A percentile compares a stretch with the other conserved stretches of the same genome.
These are phyloP conservation scores for Dufourea novaeangliae DNA, from an alignment of 1,140 invertebrate species.

Conservation along the genomic window DNA sequence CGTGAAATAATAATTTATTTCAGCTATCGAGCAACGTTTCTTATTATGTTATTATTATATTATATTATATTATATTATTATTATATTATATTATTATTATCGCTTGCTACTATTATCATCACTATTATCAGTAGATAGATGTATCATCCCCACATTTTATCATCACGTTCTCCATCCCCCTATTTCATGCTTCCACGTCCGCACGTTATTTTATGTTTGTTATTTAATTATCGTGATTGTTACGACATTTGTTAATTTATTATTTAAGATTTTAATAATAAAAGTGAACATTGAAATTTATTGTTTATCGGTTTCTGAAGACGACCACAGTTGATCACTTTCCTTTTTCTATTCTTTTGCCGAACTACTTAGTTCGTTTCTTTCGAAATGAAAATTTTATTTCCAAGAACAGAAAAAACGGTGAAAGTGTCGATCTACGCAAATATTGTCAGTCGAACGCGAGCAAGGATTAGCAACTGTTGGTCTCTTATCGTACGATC, in stretches of 20 bases:
- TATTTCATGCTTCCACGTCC: slow-evolving; percentile 38
- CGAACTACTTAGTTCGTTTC: no score
- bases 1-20: slow-evolving; percentile 61
- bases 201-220: slow-evolving; percentile 68
- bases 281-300: slow-evolving; percentile 45
- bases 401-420: no score
- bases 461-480: no score
- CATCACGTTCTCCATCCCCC: slow-evolving; percentile 35
- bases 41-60: slow-evolving; percentile 41
- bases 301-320: no score
- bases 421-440: not conserved
- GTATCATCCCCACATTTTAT: slow-evolving; percentile 24
- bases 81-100: slow-evolving; percentile 55
- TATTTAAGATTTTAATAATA: slow-evolving; percentile 75
- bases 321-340: no score
- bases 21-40: slow-evolving; percentile 34
- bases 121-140: slow-evolving; percentile 52
- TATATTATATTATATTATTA: slow-evolving; percentile 47
- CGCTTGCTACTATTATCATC: slow-evolving; percentile 52
- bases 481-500: not conserved
- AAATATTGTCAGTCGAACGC: not conserved
- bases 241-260: slow-evolving; percentile 75
- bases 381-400: no score
- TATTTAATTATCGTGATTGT: slow-evolving; percentile 75
- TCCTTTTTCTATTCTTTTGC: no score